phyloP scores from a whole-genome alignment of 2,797 vertebrate genomes.

The Novumbra hubbsi region DNA sequence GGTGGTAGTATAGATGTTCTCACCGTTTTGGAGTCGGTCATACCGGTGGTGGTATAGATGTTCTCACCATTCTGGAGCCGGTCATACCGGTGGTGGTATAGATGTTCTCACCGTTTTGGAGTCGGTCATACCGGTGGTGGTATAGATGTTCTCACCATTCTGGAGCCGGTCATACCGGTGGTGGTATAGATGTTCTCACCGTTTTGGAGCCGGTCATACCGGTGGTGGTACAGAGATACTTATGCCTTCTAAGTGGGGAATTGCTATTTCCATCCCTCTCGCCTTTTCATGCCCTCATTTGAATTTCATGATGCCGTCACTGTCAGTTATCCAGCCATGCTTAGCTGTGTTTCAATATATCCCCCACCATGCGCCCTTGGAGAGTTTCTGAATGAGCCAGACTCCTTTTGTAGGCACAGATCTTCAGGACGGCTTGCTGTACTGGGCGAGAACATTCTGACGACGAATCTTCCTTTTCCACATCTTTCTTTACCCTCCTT shows the following conservation, averaged over 20 bases:
- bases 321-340: neutral
- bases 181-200: neutral
- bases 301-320: neutral
- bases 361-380: neutral
- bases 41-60: no score
- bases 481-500: no score
- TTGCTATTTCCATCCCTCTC: neutral
- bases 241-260: neutral
- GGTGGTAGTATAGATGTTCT: no score
- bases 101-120: no score
- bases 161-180: no score
- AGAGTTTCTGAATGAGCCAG: neutral
- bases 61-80: no score
- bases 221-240: neutral
- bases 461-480: no score
- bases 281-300: no score
- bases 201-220: neutral
- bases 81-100: no score
- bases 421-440: neutral
- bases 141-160: no score
- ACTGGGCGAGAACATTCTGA: neutral
- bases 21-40: no score
- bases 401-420: neutral
- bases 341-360: neutral
- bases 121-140: no score